These are phyloP conservation scores for Toxonevra muliebris DNA, from an alignment of 2,888 invertebrate genomes.

Conservation along the genomic window DNA sequence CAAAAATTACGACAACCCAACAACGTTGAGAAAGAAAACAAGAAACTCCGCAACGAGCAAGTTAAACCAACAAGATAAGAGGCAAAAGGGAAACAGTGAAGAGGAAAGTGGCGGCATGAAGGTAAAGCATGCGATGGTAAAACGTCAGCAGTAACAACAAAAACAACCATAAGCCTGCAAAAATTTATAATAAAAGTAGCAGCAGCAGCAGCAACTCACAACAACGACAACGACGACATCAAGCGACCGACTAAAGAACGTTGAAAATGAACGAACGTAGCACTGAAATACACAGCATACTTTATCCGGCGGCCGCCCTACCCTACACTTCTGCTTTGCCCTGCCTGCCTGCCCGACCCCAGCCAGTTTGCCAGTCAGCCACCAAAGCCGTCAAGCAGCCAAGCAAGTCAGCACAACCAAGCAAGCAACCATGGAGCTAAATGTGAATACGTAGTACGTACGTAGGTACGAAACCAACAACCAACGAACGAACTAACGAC, in stretches of 20 bases:
- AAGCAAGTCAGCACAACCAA: constrained; percentile 28
- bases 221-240: neutral
- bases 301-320: too few relatives aligned
- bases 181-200: constrained; percentile 32
- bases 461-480: constrained; percentile 35
- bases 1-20: constrained; percentile 52
- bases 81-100: too few relatives aligned
- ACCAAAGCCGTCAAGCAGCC: constrained; percentile 24
- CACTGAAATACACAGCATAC: too few relatives aligned
- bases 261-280: neutral
- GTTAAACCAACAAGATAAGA: too few relatives aligned
- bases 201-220: constrained; percentile 13
- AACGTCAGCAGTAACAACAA: constrained; percentile 35
- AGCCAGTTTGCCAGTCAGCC: too few relatives aligned
- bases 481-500: constrained; percentile 41
- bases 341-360: too few relatives aligned
- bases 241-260: neutral
- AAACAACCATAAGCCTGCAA: constrained; percentile 29
- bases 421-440: constrained; percentile 8
- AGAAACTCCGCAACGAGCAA: constrained; percentile 43
- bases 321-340: too few relatives aligned
- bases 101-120: constrained; percentile 33
- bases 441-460: too few relatives aligned
- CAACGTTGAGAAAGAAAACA: constrained; percentile 48
- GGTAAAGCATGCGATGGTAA: constrained; percentile 56